phyloP scores from a whole-genome alignment of 2,888 invertebrate species.

The Stenichneumon culpator region DNA sequence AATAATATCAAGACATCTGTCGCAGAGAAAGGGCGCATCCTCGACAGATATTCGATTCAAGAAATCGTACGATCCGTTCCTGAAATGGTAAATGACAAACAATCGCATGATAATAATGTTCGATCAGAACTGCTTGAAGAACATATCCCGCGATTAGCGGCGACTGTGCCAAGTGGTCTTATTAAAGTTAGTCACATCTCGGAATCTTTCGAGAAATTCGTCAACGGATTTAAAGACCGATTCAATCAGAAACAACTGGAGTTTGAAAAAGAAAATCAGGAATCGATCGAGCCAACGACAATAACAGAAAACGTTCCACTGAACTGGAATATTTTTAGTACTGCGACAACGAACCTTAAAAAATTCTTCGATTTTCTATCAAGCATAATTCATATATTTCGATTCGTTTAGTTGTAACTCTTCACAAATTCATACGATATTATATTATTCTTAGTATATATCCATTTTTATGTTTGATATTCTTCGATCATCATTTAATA shows the following conservation, averaged over 20 bases:
- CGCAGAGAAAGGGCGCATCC: background rate
- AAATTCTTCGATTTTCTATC: conserved; percentile 76
- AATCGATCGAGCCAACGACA: conserved; percentile 24
- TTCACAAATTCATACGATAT: conserved; percentile 1
- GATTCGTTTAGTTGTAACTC: conserved; percentile 11
- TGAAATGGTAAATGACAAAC: background rate
- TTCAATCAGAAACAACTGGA: conserved; percentile 63
- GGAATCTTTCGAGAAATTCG: conserved; percentile 74
- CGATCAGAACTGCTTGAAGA: conserved; percentile 71
- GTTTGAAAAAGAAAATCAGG: conserved; percentile 24
- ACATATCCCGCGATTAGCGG: conserved; percentile 74
- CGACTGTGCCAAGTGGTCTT: conserved; percentile 72
- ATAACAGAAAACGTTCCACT: conserved; percentile 42
- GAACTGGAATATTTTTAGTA: conserved; percentile 67
- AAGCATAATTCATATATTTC: conserved; percentile 70
- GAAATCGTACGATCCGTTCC: conserved; percentile 4
- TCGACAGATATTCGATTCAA: background rate
- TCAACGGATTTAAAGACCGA: conserved; percentile 73
- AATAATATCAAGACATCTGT: background rate
- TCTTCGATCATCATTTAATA: conserved; percentile 26
- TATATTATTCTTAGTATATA: conserved; percentile 11
- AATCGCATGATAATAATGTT: conserved; percentile 54
- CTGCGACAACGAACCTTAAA: conserved; percentile 72
- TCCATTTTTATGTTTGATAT: conserved; percentile 16
- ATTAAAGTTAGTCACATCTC: conserved; percentile 75